Conservation (phyloP, 2,888 invertebrate species). For the Ectemnius cavifrons region DNA sequence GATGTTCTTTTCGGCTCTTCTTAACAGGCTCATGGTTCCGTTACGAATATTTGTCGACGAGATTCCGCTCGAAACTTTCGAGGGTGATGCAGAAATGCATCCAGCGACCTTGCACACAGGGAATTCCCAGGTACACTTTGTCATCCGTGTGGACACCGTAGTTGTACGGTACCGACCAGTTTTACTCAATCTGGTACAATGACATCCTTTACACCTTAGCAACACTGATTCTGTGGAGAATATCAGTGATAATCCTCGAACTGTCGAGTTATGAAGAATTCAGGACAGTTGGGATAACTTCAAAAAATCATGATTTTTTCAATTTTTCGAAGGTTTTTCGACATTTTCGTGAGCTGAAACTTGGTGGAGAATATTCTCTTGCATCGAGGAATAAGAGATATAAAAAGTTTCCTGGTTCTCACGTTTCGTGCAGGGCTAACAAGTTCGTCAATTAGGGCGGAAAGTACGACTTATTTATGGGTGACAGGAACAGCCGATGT, state of each 20-base stretch:
- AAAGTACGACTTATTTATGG: conserved; percentile 10
- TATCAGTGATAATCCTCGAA: no score
- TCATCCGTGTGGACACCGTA: no score
- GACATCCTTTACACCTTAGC: no score
- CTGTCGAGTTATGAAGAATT: no score
- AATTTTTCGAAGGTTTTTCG: no score
- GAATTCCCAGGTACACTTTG: conserved; percentile 23
- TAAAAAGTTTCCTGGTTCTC: no score
- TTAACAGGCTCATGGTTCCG: conserved; percentile 48
- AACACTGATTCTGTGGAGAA: no score
- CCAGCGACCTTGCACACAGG: conserved; percentile 24
- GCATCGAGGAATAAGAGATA: not conserved
- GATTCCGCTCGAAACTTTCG: conserved; percentile 31
- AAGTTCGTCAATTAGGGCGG: conserved; percentile 5
- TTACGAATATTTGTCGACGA: conserved; percentile 47
- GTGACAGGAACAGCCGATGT: conserved; percentile 7
- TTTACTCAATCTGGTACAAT: no score
- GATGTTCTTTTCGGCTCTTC: conserved; percentile 11
- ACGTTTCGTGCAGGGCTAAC: not conserved
- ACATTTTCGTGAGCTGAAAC: no score
- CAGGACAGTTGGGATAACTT: not conserved
- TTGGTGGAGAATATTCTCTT: no score
- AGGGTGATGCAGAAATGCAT: conserved; percentile 24
- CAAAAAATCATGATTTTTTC: no score
- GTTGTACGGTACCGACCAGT: no score